phyloP scores from a whole-genome alignment of 1,140 invertebrate species.

The Mya arenaria region DNA sequence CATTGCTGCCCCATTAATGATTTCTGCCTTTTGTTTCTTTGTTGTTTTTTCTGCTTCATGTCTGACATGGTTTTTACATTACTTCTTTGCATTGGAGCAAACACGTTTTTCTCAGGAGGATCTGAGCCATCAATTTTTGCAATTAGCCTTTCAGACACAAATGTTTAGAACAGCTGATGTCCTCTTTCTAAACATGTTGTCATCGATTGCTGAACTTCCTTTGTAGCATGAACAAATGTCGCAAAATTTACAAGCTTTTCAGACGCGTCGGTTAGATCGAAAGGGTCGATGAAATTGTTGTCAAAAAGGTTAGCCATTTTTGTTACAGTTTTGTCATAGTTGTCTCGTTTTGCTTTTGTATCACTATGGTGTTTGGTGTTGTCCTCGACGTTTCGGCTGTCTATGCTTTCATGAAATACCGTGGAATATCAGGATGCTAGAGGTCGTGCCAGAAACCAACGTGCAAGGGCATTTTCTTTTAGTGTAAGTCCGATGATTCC shows the following conservation, averaged over 20 bases:
- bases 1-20: no score
- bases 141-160: no score
- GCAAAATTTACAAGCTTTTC: background rate
- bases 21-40: no score
- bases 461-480: constrained; percentile 24
- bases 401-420: constrained; percentile 14
- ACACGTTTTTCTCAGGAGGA: no score
- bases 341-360: background rate
- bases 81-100: no score
- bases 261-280: background rate
- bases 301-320: background rate
- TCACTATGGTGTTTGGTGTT: background rate
- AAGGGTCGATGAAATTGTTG: background rate
- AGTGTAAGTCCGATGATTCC: constrained; percentile 40
- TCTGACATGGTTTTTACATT: no score
- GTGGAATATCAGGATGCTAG: constrained; percentile 22
- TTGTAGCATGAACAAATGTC: no score
- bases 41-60: no score
- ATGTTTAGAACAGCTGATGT: no score
- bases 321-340: background rate
- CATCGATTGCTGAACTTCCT: no score
- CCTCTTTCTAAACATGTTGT: no score
- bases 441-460: constrained; percentile 34
- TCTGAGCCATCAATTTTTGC: no score
- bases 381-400: background rate